Base-by-base conservation (phyloP, 2,797 vertebrate genomes). In the Acanthopagrus latus region DNA sequence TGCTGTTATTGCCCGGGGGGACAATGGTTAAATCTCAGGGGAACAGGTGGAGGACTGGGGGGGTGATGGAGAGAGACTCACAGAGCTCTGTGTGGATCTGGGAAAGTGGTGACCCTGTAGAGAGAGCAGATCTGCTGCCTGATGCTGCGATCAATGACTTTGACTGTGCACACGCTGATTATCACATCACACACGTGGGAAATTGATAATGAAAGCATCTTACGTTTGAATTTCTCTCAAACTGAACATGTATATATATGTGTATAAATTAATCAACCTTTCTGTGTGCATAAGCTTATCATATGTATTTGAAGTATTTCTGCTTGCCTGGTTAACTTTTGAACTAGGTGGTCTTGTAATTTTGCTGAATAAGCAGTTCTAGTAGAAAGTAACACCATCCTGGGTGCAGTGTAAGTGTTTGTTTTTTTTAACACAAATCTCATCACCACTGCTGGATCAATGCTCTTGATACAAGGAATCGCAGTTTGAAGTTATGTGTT, bases 91-190 rank as follows among this genome's bases (percentile, higher is more conserved):
- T 80, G 80, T 87, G 84, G 58, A 83, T 87, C 76, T 93, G 89
- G 82, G 87, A 91, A 92, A 86, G 76, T 88, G 73, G 74, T 89
- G 87, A 91, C 87, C 80, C 81, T 82, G 69, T 60, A 78, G 74
- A 74, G 71, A 87, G 83, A 87, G 70, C 78, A 83, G 81, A 82
- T 81, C 74, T 88, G 64, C 33, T 33, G 33, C 33, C 33, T 33
- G 33, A 33, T 33, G 33, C 33, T 33, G 33, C 33, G 33, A 33
- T 33, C 33, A 33, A 33, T 44, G 43, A 33, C 7, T 33, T 33
- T 33, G 33, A 44, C 43, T 44, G 43, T 44, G 43, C 43, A 44
- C 43, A 44, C 44, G 44, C 44, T 47, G 14, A 47, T 47, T 16
- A 47, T 47, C 17, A 18, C 11, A 44, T 44, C 43, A 44, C 43